Base-by-base conservation (phyloP, 2,888 invertebrate species). In the Tetragnatha montana region DNA sequence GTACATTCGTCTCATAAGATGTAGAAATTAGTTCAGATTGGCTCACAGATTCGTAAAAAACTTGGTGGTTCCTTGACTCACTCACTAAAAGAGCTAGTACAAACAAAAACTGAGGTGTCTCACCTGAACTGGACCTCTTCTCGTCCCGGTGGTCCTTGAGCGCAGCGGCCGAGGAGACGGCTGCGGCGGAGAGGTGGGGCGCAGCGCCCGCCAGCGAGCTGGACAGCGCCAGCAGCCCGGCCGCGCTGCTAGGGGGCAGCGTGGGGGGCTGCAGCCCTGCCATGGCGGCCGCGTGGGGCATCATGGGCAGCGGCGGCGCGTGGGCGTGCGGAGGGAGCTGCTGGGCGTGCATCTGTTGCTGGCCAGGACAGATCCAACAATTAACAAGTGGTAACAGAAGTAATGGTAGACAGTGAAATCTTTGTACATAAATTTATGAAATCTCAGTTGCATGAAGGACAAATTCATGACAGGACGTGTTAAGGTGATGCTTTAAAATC, bases 321-420 rank as follows among this genome's bases (percentile, higher is more conserved):
- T 95, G 95, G 35, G 78, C 96, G 91, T 96, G 96, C 8, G 92
- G 89, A 78, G 95, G 95, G 92, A 96, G 95, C 86, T 83, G 91
- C 94, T 97, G 97, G 92, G 97, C 97, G 60, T 97, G 97, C 94
- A 98, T 98, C 97, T 98, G 97, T 94, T 98, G 98, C 94, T 98
- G 97, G 22, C 84, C 81, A 35, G 21, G 35, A 69, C 60, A 69
- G n/a, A 71, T 35, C 35, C 35, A 35, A 35, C 35, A 35, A 35
- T 35, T 35, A 35, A 35, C 35, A 35, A 35, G 35, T 35, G 35
- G 4, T 35, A 35, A 35, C 35, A 35, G n/a, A n/a, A n/a, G n/a
- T 35, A 35, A 35, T 2, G 4, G 35, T 35, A 35, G n/a, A 35
- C 35, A 35, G 35, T 35, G 35, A 35, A 35, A 35, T 1, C 35